Conservation (phyloP, 2,113 vertebrate species). For the Pogonocichla stellata region DNA sequence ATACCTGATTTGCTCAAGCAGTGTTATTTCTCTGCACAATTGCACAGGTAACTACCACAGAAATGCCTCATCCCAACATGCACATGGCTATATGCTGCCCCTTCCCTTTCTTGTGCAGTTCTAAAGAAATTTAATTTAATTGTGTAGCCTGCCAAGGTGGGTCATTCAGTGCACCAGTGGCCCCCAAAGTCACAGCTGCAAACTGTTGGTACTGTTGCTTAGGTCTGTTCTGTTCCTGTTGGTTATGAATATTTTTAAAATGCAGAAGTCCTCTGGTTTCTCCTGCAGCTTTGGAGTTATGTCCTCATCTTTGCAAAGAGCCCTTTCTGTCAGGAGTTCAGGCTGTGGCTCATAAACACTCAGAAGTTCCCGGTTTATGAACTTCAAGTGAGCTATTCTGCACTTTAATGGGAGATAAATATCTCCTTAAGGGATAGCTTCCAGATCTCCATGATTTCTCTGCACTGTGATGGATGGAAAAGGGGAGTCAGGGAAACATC, state of each 20-base stretch:
- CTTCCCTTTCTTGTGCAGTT: background rate
- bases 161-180: background rate
- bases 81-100: fast-evolving
- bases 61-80: background rate
- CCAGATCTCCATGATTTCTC: background rate
- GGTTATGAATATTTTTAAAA: background rate
- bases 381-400: background rate
- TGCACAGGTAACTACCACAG: background rate
- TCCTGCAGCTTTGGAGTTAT: background rate
- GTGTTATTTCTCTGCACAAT: background rate
- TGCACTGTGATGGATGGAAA: background rate
- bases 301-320: background rate
- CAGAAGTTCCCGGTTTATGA: background rate
- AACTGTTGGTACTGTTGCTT: background rate
- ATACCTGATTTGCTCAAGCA: background rate
- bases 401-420: background rate
- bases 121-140: background rate
- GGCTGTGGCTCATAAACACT: fast-evolving
- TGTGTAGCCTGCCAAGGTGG: background rate
- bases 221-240: background rate
- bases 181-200: background rate
- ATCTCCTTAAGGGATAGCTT: background rate
- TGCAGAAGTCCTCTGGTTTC: background rate
- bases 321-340: background rate
- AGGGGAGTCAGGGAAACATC: background rate